Evolutionary conservation across 2,888 invertebrate species (phyloP), one percentile per base, ranked within the genome.

Genomic region (Cyclophora punctaria): DNA sequence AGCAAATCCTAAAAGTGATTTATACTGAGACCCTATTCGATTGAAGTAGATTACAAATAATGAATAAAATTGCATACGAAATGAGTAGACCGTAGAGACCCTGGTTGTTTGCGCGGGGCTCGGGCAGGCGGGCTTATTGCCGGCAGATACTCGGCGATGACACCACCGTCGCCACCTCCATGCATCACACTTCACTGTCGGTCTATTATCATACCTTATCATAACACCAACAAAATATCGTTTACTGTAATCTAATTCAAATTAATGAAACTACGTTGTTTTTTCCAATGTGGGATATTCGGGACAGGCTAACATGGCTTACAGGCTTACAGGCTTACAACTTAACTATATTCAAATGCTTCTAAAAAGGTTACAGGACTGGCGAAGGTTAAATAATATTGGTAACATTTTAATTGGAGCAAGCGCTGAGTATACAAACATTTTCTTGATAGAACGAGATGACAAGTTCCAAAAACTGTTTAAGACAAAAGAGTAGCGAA

Each of bases 1-100:
- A 73, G 78, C 77, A 80, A 82, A 82, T 83, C 82, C 85, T 81
- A 82, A 87, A 85, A 84, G 84, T 87, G 85, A 86, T 86, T 85
- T 85, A 86, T 83, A 82, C 81, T 64, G 81, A 74, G 80, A 78
- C 82, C 82, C 82, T 80, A 83, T 84, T 82, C 85, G 78, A 87
- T 85, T 86, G 84, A 83, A 86, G 86, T 82, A 82, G 85, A 86
- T 87, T 86, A 87, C 87, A 87, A 87, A 87, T 87, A 86, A 87
- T 87, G 87, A 86, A 86, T 87, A 86, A 87, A 87, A 87, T 87
- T 87, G 87, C 87, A 87, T 87, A 83, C 81, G 83, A 82, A 87
- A 87, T 87, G 86, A 86, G 85, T 73, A 75, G 76, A 80, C 72
- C 72, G 76, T 5, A 75, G 76, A 75, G 80, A 76, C 81, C 76